Evolutionary conservation across 2,888 invertebrate species (phyloP).

Genomic region (Pocota personata): DNA sequence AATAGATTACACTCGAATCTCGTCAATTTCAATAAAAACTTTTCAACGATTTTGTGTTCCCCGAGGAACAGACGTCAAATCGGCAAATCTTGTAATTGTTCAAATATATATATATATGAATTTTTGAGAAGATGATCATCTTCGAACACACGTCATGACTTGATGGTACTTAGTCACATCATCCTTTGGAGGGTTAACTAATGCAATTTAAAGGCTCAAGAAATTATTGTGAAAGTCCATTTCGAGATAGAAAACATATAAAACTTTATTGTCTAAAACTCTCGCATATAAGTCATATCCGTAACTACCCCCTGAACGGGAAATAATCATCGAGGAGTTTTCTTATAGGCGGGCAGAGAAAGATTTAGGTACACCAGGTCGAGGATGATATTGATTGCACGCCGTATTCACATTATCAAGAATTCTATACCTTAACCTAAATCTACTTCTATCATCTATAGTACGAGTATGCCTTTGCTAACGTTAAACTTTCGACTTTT

Average conservation of each 20-base stretch:
- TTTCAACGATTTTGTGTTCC: not conserved
- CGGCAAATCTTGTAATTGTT: not conserved
- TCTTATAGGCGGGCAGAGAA: not conserved
- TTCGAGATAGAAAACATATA: no score
- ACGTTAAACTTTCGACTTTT: slow-evolving; percentile 37
- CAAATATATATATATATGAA: not conserved
- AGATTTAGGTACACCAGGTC: not conserved
- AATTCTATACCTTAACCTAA: no score
- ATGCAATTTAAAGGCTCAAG: no score
- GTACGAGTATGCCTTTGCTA: not conserved
- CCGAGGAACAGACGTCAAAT: not conserved
- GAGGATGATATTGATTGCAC: slow-evolving; percentile 33
- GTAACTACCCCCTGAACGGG: slow-evolving; percentile 30
- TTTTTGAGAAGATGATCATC: no score
- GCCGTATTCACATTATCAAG: not conserved
- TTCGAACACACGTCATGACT: no score
- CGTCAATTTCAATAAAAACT: not conserved
- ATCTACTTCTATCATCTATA: no score
- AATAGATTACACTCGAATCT: slow-evolving; percentile 8
- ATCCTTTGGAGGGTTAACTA: no score
- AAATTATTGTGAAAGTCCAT: no score
- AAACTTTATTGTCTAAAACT: no score
- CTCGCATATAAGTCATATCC: slow-evolving; percentile 3
- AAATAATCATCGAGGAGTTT: slow-evolving; percentile 14
- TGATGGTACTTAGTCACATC: no score